These are phyloP conservation scores for Drosophila insularis DNA, from an alignment of 1,140 invertebrate genomes.

Conservation along the genomic window DNA sequence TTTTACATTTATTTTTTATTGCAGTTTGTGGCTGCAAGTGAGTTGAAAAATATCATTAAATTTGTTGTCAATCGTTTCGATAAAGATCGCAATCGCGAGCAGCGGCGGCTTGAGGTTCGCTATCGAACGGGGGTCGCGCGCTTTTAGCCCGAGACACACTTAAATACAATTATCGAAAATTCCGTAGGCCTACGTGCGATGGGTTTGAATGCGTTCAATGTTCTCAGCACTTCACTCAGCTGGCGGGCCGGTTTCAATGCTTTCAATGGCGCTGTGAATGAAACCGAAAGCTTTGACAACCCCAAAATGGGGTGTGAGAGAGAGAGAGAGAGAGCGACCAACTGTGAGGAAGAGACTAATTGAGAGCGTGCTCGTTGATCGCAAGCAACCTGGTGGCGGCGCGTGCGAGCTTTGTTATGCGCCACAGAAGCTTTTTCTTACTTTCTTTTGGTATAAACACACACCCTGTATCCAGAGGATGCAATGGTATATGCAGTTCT, in stretches of 20 bases:
- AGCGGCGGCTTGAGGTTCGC: too few relatives aligned
- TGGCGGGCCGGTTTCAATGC: conserved; percentile 59
- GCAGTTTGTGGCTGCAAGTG: conserved; percentile 17
- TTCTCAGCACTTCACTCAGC: conserved; percentile 61
- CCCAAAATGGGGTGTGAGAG: conserved; percentile 39
- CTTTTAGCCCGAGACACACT: neutral
- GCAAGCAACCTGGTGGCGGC: conserved; percentile 56
- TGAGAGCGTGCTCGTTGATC: conserved; percentile 27
- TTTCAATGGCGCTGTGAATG: conserved; percentile 56
- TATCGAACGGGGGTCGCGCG: neutral
- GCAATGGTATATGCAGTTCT: neutral
- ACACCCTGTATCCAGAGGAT: neutral
- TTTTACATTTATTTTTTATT: conserved; percentile 28
- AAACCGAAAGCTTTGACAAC: conserved; percentile 45
- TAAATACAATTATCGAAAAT: conserved; percentile 12
- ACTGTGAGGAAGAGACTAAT: neutral
- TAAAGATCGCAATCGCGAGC: conserved; percentile 14
- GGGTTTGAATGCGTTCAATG: conserved; percentile 72
- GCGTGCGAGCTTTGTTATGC: conserved; percentile 58
- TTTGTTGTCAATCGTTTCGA: neutral
- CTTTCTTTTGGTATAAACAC: conserved; percentile 16
- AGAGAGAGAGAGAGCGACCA: conserved; percentile 11
- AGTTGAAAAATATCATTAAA: conserved; percentile 67
- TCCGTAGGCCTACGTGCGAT: conserved; percentile 63
- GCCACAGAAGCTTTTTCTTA: conserved; percentile 30